Evolutionary conservation across 2,797 vertebrate species (phyloP), one percentile per base, ranked within the genome.

Genomic region (Gila robusta): DNA sequence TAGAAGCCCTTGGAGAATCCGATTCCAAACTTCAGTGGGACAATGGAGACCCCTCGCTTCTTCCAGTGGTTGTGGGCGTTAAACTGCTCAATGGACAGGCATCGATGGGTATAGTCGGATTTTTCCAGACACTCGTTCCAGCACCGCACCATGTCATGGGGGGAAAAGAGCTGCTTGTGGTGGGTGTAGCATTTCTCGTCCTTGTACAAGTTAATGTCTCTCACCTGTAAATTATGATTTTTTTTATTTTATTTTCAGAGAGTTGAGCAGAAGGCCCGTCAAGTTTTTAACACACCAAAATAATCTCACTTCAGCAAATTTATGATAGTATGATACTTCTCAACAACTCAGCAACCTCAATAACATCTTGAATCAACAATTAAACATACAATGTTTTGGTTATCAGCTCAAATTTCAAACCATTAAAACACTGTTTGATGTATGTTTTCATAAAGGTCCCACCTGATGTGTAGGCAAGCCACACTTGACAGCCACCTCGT

Each of bases 131-230:
- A 97, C 86, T 96, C 90, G 0, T 94, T 92, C 97, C 96, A 97
- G 87, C 96, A 97, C 37, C 86, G 92, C 69, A 92, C 86, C 92
- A 97, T 91, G 82, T 93, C 91, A 23, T 91, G 87, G 0, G 96
- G 93, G 82, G 89, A 94, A 93, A 97, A 93, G 0, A 93, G 91
- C 91, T 97, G 95, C 88, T 94, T 95, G 93, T 94, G 96, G 92
- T 94, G 95, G 21, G 95, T 96, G 89, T 92, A 90, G 17, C 89
- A 79, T 91, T 92, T 0, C 14, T 92, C 87, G 6, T 91, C 92
- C 85, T 89, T 94, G 92, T 97, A 97, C 96, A 97, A 96, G 91
- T 97, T 97, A 79, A 95, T 93, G 92, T 97, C 94, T 69, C 94
- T 93, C 82, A 97, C 86, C 97, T 97, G 91, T 86, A 49, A 8